Base-by-base conservation (phyloP, 2,113 vertebrate genomes). In the Ptilonorhynchus violaceus region DNA sequence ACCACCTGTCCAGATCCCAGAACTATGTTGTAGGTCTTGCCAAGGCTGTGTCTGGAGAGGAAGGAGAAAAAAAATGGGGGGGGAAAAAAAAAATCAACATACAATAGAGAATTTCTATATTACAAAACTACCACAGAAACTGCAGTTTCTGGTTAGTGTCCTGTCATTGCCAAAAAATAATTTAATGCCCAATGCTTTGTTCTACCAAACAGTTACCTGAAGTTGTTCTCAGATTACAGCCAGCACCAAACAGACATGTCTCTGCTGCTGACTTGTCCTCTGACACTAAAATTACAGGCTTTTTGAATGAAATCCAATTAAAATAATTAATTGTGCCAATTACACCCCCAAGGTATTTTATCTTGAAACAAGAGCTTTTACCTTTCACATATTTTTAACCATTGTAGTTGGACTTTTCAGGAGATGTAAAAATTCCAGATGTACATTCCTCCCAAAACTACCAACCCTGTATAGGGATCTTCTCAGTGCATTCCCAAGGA, bases 11-110 rank as follows among this genome's bases (percentile, higher is more conserved):
- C 99, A 21, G 98, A 98, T 17, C 99, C 99, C 97, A 99, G 96
- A 21, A 99, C 99, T 11, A 99, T 98, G 96, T 99, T 98, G 84
- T 99, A 99, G 0, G 99, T 99, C 96, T 99, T 99, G 76, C 98
- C 99, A 96, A 99, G 99, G 75, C 96, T 99, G 96, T 99, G 96
- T 73, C 99, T 99, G 94, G 33, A 97, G 69, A 81, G 11, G 19
- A 30, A 42, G 18, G 6, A 39, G 37, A 39, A 39, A 39, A 39
- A 39, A 39, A 39, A 39, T 39, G 37, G 37, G 37, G 37, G 37
- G 37, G 37, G 37, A 39, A n/a, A n/a, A n/a, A n/a, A 25, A 27
- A 4, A 17, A 24, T 50, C 25, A 69, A n/a, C 28, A 67, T 6
- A 13, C 59, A 89, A 44, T 1, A 41, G 25, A 76, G 39, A 81